Conservation (phyloP, 2,113 vertebrate species). For the Bujurquina vittata region DNA sequence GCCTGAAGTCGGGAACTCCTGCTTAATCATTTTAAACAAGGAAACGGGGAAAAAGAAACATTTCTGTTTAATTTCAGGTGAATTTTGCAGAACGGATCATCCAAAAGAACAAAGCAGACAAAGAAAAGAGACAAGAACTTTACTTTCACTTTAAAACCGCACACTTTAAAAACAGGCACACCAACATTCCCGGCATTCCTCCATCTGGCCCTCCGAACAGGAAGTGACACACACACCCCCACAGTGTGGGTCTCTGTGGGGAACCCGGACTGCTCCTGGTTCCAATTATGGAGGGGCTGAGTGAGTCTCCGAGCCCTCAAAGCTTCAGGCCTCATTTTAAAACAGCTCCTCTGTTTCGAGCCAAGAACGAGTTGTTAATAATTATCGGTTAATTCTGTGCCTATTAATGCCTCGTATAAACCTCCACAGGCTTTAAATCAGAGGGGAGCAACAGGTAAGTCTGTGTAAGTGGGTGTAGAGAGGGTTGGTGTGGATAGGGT, state of each 20-base stretch:
- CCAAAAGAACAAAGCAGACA: not conserved
- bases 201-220: conserved; percentile 47
- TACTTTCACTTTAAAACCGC: conserved; percentile 36
- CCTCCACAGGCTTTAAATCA: not conserved
- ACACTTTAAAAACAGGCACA: conserved; percentile 14
- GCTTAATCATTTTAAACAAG: no score
- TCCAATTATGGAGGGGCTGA: conserved; percentile 39
- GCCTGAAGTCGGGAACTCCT: no score
- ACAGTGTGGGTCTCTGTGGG: conserved; percentile 25
- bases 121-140: not conserved
- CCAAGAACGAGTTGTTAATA: not conserved
- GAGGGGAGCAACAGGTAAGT: not conserved
- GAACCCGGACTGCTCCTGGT: conserved; percentile 38
- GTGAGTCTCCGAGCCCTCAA: not conserved
- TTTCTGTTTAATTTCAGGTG: not conserved
- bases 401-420: not conserved
- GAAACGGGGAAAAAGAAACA: no score
- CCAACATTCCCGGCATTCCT: conserved; percentile 70
- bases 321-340: not conserved
- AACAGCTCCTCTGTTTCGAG: not conserved
- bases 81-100: not conserved
- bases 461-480: not conserved
- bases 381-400: not conserved
- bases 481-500: not conserved
- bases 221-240: conserved; percentile 16